Evolutionary conservation across 2,797 vertebrate genomes (phyloP).

Genomic region (Bradypodion pumilum): DNA sequence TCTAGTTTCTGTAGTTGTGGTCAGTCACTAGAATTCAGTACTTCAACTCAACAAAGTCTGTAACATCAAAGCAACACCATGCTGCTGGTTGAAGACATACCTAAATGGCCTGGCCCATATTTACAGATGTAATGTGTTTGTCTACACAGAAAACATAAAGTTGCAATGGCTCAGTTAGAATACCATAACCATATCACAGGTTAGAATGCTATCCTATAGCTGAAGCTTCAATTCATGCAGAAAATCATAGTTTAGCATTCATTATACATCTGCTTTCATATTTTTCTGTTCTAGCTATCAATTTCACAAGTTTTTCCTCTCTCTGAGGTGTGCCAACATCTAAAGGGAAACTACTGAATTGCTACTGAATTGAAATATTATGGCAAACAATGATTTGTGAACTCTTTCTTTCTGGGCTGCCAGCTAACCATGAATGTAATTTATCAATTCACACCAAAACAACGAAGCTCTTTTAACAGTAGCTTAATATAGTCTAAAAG

Average conservation of each 20-base stretch:
- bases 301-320: neutral
- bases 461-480: neutral
- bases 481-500: neutral
- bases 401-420: neutral
- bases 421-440: neutral
- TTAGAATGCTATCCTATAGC: neutral
- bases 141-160: neutral
- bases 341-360: neutral
- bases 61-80: neutral
- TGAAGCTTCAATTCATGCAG: neutral
- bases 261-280: neutral
- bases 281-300: neutral
- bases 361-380: neutral
- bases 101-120: neutral
- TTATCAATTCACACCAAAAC: neutral
- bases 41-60: neutral
- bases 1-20: neutral
- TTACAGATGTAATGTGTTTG: neutral
- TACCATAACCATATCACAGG: neutral
- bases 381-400: conserved; percentile 1
- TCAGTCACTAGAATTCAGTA: neutral
- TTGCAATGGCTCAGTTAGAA: neutral
- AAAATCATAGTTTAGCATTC: neutral
- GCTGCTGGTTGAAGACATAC: neutral
- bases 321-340: neutral